A percentile compares a stretch with the other conserved stretches of the same genome.
Conservation (phyloP, 1,140 invertebrate species). For the Tribolium madens region DNA sequence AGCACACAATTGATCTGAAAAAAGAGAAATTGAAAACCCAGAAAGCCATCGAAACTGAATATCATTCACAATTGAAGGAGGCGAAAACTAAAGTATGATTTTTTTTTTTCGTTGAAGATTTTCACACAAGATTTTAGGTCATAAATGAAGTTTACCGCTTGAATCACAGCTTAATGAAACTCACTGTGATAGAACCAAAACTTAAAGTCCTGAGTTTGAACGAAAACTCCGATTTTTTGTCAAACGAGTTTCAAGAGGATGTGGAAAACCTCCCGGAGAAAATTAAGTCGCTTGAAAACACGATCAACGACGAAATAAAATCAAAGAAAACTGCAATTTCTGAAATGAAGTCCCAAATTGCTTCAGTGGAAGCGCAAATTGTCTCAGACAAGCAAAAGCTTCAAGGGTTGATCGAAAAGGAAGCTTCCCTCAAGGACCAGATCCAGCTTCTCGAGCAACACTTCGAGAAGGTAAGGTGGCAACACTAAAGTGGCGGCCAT, state of each 20-base stretch:
- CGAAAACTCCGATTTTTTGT: slow-evolving; percentile 22
- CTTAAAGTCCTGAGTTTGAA: slow-evolving; percentile 29
- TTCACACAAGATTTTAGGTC: not conserved
- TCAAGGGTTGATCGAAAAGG: not conserved
- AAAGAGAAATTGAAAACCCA: slow-evolving; percentile 31
- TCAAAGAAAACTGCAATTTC: not conserved
- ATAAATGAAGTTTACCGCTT: slow-evolving; percentile 21
- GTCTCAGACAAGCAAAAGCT: not conserved
- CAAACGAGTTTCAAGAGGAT: not conserved
- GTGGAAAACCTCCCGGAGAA: not conserved
- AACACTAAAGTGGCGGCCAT: too few species aligned
- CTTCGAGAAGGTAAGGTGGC: not conserved
- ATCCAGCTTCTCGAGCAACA: not conserved
- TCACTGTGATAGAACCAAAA: slow-evolving; percentile 25
- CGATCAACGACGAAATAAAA: not conserved
- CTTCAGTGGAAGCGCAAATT: not conserved
- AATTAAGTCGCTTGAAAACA: not conserved
- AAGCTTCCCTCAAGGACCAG: not conserved
- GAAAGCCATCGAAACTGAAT: slow-evolving; percentile 11
- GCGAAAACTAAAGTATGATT: slow-evolving; percentile 11
- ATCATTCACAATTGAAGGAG: slow-evolving; percentile 7
- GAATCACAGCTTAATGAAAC: slow-evolving; percentile 12
- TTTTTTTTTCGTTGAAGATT: not conserved
- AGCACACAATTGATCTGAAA: slow-evolving; percentile 17
- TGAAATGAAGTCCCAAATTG: not conserved